Evolutionary conservation across 2,797 vertebrate species (phyloP).

Genomic region (Myripristis murdjan): DNA sequence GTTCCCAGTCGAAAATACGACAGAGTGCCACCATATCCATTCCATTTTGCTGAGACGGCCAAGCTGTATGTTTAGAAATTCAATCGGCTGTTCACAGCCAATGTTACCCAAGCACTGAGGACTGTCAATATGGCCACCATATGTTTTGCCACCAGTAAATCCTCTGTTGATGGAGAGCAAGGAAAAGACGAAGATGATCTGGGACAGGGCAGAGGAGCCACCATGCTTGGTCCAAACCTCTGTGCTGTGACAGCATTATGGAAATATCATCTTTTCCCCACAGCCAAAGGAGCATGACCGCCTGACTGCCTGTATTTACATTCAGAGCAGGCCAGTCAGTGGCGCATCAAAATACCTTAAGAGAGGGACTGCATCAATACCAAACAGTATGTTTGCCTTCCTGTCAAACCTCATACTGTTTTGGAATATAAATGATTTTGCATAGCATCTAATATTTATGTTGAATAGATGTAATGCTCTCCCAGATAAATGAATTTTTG

Average conservation of each 20-base stretch:
- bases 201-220: slow-evolving; percentile 43
- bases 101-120: background rate
- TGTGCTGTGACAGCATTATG: slow-evolving; percentile 81
- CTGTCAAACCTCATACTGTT: slow-evolving; percentile 25
- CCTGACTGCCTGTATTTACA: slow-evolving; percentile 73
- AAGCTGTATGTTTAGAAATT: background rate
- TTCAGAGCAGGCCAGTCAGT: slow-evolving; percentile 62
- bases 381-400: slow-evolving; percentile 33
- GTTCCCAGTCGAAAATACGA: too few relatives aligned
- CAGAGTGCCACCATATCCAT: background rate
- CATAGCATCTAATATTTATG: slow-evolving; percentile 39
- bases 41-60: background rate
- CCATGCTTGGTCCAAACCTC: slow-evolving; percentile 54
- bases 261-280: slow-evolving; percentile 76
- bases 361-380: slow-evolving; percentile 32
- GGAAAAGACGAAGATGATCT: slow-evolving; percentile 53
- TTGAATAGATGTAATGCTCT: slow-evolving; percentile 37
- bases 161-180: slow-evolving; percentile 10
- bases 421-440: slow-evolving; percentile 28
- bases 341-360: slow-evolving; percentile 55
- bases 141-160: slow-evolving; percentile 29
- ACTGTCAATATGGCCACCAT: background rate
- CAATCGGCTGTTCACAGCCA: background rate
- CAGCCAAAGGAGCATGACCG: slow-evolving; percentile 72
- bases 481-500: slow-evolving; percentile 58